Evolutionary conservation across 2,113 vertebrate species (phyloP), one percentile per base, ranked within the genome.

Genomic region (Ranitomeya variabilis): DNA sequence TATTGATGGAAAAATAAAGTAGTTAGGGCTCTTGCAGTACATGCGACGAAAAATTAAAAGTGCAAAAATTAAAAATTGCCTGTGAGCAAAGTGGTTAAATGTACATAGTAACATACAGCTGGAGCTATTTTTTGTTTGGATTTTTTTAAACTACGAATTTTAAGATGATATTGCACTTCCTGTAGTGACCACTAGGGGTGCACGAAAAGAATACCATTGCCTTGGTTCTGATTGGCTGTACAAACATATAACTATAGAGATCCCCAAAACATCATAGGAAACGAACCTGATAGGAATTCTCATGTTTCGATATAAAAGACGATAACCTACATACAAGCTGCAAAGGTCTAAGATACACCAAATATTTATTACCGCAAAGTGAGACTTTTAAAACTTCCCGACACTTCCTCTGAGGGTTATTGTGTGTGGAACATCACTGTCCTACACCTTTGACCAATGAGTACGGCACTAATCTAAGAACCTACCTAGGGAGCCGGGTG

Each of bases 371-470:
- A 2, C 1, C 0, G 11, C 77, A 69, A 73, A 52, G 55, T 66
- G 21, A 64, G 80, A 83, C 80, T 77, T 64, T 64, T 45, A 64
- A 77, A 83, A 21, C 31, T n/a, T 45, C 15, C 7, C 45, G n/a
- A n/a, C n/a, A 62, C 57, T 77, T 37, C 74, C 10, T 21, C 54
- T 16, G 9, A 76, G n/a, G 66, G 79, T 60, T 87, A 26, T 51
- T 45, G 23, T 26, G 14, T 55, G 52, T 64, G 18, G 23, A 71
- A 81, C 62, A 45, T 87, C 78, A 26, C 11, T 55, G 87, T 82
- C 87, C 87, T 83, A 64, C 66, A 88, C 87, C 71, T 88, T 80
- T 83, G 86, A 69, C 80, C 86, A 80, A 62, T 74, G 31, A 73
- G 55, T 55, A 73, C 71, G 3, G 77, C n/a, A 26, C 87, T 76